phyloP scores from a whole-genome alignment of 2,113 vertebrate genomes.

The Nyctereutes procyonoides region DNA sequence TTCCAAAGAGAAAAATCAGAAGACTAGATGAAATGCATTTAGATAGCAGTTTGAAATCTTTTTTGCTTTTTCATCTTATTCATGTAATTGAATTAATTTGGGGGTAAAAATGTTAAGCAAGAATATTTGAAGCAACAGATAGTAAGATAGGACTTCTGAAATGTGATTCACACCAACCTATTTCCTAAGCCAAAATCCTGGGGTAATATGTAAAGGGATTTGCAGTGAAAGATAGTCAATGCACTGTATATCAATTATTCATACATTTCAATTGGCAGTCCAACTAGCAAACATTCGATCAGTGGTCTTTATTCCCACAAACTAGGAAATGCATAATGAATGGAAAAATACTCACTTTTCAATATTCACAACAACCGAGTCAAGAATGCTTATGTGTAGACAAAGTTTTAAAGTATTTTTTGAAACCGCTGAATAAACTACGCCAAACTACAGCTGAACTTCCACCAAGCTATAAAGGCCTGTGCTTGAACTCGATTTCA shows the following conservation, averaged over 20 bases:
- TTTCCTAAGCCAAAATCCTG: constrained; percentile 52
- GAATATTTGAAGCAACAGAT: constrained; percentile 26
- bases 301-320: constrained; percentile 52
- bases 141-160: constrained; percentile 46
- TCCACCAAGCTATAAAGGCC: neutral
- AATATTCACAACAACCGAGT: neutral
- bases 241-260: constrained; percentile 60
- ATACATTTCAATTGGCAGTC: constrained; percentile 51
- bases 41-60: neutral
- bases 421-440: constrained; percentile 45
- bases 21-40: neutral
- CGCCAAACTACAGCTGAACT: constrained; percentile 12
- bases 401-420: constrained; percentile 71
- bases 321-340: constrained; percentile 38
- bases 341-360: constrained; percentile 47
- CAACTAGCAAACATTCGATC: constrained; percentile 60
- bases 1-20: constrained; percentile 48
- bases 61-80: neutral
- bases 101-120: neutral
- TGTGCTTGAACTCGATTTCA: constrained; percentile 35
- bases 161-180: constrained; percentile 1
- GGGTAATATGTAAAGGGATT: constrained; percentile 35
- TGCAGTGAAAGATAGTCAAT: constrained; percentile 56
- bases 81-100: neutral
- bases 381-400: constrained; percentile 41